Base-by-base conservation (phyloP, 2,888 invertebrate genomes). In the Athalia circularis region DNA sequence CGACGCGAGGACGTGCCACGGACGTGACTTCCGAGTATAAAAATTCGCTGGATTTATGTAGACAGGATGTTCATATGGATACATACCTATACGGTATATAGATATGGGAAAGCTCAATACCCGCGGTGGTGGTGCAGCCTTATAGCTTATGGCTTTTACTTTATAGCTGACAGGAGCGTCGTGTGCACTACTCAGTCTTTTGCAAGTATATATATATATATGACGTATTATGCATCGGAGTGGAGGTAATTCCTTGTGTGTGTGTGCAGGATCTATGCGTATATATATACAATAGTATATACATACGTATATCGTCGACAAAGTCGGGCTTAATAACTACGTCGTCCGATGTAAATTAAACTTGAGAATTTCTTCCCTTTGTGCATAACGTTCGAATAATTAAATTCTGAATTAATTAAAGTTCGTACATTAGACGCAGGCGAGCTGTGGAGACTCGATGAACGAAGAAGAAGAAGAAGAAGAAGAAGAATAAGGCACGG, bases 1-100 rank as follows among this genome's bases (percentile, higher is more conserved):
- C 72, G 72, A 72, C 4, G 72, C 59, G 59, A 54, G 52, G 11
- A 72, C 72, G 54, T 9, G n/a, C 7, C 11, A 7, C 54, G 4
- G 4, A 54, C 54, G 72, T 72, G 72, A 72, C 72, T 52, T 72
- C 72, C 72, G 72, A 72, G 72, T 72, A 47, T 59, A 72, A 72
- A 59, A 59, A 72, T 72, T 59, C 57, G 52, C 72, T 57, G 45
- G 72, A 72, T 72, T 72, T 72, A 72, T 72, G 45, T 59, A 72
- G 29, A 72, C 72, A 72, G 72, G 72, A 72, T 72, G 72, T 68
- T 68, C 52, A 7, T 13, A 5, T 48, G 48, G 48, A 13, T 5
- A 48, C 48, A 67, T 67, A n/a, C 15, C 54, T 9, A 54, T 54
- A 9, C 3, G 5, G 52, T 15, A 29, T 5, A 7, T 48, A 15